Evolutionary conservation across 2,113 vertebrate species (phyloP), one percentile per base, ranked within the genome.

Genomic region (Saimiri boliviensis): DNA sequence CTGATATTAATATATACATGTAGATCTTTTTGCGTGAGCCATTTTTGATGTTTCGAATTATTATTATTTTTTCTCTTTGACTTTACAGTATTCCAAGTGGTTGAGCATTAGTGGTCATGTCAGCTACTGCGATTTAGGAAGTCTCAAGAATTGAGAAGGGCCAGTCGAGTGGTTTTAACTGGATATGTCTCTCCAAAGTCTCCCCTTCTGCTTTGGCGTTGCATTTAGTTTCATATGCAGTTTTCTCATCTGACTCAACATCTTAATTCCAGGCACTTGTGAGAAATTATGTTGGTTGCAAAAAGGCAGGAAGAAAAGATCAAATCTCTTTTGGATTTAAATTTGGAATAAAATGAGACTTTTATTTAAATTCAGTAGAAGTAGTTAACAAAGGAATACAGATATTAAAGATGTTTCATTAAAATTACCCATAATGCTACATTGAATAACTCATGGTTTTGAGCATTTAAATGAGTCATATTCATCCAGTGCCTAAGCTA

Each of bases 281-380:
- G 56, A 86, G 85, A 95, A 97, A 96, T 95, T 89, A 89, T 74
- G 93, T 80, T 81, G 54, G 86, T 84, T 97, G 63, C 71, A 93
- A 97, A 97, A 96, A 90, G 93, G 84, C 74, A 97, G 83, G 92
- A 93, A 94, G 77, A 94, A 94, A 95, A 97, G 77, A 96, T 81
- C 74, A 93, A 84, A 97, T 96, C 93, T 94, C 80, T 95, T 92
- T 85, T 70, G 70, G 79, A 91, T 91, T 96, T 91, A 96, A 95
- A 97, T 96, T 91, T 96, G 86, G 81, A 95, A 82, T 95, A 91
- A 96, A 96, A 96, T 94, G 42, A 76, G 56, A 60, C 92, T 94
- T 96, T 88, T 91, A 92, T 97, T 96, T 97, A 95, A 93, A 98
- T 93, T 97, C 95, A 97, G 92, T 94, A 91, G 76, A 86, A 92